Evolutionary conservation across 2,113 vertebrate genomes (phyloP).

Genomic region (Hymenochirus boettgeri): DNA sequence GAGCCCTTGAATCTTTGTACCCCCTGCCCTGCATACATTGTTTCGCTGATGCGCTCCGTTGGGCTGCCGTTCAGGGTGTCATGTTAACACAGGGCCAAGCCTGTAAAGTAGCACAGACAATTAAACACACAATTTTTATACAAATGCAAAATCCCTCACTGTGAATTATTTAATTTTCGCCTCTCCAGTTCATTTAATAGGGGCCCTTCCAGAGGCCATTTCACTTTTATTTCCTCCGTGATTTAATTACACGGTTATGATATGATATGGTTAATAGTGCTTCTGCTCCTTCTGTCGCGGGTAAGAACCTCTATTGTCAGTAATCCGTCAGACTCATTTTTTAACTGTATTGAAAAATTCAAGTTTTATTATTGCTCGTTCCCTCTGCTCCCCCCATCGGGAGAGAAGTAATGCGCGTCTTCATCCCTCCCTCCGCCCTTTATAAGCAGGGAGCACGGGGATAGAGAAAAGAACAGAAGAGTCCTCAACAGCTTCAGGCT

Average conservation of each 20-base stretch:
- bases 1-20: no score
- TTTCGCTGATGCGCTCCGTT: no score
- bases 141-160: constrained; percentile 99
- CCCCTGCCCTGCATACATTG: no score
- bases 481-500: constrained; percentile 81
- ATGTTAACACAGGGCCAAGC: constrained; percentile 99
- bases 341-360: constrained; percentile 99
- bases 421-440: constrained; percentile 65
- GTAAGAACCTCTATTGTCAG: constrained; percentile 86
- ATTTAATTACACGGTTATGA: constrained; percentile 99
- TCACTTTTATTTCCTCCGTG: constrained; percentile 97
- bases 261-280: constrained; percentile 98
- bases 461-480: constrained; percentile 76
- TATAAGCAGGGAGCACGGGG: constrained; percentile 22
- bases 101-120: constrained; percentile 99
- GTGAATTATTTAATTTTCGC: constrained; percentile 99
- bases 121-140: constrained; percentile 99
- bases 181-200: constrained; percentile 99
- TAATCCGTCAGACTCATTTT: constrained; percentile 99
- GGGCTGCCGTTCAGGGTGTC: constrained; percentile 95
- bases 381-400: constrained; percentile 98
- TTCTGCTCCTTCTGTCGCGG: constrained; percentile 84
- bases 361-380: constrained; percentile 99
- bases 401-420: constrained; percentile 98
- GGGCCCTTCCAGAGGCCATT: constrained; percentile 92